A percentile compares a stretch with the other conserved stretches of the same genome.
Evolutionary conservation across 2,797 vertebrate genomes (phyloP).

Genomic region (Anguilla obscura): DNA sequence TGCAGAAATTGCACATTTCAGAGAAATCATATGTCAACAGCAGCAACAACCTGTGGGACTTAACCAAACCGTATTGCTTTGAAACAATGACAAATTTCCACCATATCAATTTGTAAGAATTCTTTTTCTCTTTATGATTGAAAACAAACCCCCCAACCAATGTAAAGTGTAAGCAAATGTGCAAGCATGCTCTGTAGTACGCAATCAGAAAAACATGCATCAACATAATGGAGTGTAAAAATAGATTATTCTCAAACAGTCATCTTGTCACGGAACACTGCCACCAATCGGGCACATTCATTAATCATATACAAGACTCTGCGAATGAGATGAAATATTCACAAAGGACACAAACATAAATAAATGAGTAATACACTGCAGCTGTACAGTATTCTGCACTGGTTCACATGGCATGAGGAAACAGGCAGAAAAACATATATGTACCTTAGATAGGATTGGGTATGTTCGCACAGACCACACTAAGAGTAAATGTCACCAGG

Average conservation of each 20-base stretch:
- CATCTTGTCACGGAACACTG: slow-evolving; percentile 62
- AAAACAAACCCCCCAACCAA: slow-evolving; percentile 27
- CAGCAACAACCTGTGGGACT: not conserved
- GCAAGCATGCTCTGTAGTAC: slow-evolving; percentile 45
- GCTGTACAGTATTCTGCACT: not conserved
- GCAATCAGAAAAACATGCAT: slow-evolving; percentile 64
- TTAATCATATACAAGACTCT: slow-evolving; percentile 61
- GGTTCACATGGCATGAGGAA: not conserved
- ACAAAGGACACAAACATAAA: not conserved
- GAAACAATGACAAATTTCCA: not conserved
- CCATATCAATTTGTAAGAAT: not conserved
- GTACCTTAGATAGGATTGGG: not conserved
- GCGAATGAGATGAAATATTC: slow-evolving; percentile 5
- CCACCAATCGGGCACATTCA: slow-evolving; percentile 57
- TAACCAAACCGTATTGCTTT: slow-evolving; percentile 18
- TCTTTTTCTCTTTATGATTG: slow-evolving; percentile 13
- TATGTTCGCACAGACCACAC: not conserved
- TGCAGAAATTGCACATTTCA: not conserved
- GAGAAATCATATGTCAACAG: not conserved
- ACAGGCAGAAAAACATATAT: not conserved
- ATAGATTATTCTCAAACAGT: slow-evolving; percentile 61
- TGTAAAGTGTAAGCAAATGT: slow-evolving; percentile 18
- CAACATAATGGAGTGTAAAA: slow-evolving; percentile 51
- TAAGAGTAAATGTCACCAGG: not conserved
- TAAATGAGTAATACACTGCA: not conserved